These are phyloP conservation scores for Hypena proboscidalis DNA, from an alignment of 2,888 invertebrate genomes.

Conservation along the genomic window DNA sequence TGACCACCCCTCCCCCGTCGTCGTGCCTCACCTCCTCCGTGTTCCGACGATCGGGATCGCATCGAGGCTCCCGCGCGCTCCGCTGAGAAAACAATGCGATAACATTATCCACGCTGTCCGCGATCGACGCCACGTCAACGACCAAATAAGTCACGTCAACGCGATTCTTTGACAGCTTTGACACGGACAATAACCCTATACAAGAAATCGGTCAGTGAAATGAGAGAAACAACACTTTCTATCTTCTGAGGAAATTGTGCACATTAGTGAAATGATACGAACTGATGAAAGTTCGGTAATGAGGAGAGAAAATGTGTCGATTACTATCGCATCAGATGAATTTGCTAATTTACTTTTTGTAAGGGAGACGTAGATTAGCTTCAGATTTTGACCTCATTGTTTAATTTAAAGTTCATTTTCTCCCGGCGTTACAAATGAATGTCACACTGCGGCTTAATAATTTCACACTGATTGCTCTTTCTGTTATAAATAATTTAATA, in stretches of 20 bases:
- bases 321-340: slow-evolving; percentile 29
- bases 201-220: slow-evolving; percentile 35
- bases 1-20: slow-evolving; percentile 43
- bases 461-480: no score
- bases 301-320: slow-evolving; percentile 34
- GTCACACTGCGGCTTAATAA: no score
- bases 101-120: slow-evolving; percentile 69
- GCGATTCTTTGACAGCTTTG: slow-evolving; percentile 50
- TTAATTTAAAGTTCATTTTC: no score
- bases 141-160: slow-evolving; percentile 58
- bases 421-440: no score
- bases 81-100: slow-evolving; percentile 59
- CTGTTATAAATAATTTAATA: no score
- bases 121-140: slow-evolving; percentile 50
- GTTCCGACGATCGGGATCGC: slow-evolving; percentile 45
- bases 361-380: slow-evolving; percentile 17
- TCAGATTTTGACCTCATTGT: slow-evolving; percentile 14
- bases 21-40: slow-evolving; percentile 4
- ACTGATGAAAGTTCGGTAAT: slow-evolving; percentile 44
- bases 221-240: slow-evolving; percentile 43
- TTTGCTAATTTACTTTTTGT: slow-evolving; percentile 26
- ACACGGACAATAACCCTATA: slow-evolving; percentile 55
- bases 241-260: slow-evolving; percentile 32
- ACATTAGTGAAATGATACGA: slow-evolving; percentile 39
- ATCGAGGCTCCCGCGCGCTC: slow-evolving; percentile 45